phyloP scores from a whole-genome alignment of 1,140 invertebrate genomes.

The Calliopsis andreniformis region DNA sequence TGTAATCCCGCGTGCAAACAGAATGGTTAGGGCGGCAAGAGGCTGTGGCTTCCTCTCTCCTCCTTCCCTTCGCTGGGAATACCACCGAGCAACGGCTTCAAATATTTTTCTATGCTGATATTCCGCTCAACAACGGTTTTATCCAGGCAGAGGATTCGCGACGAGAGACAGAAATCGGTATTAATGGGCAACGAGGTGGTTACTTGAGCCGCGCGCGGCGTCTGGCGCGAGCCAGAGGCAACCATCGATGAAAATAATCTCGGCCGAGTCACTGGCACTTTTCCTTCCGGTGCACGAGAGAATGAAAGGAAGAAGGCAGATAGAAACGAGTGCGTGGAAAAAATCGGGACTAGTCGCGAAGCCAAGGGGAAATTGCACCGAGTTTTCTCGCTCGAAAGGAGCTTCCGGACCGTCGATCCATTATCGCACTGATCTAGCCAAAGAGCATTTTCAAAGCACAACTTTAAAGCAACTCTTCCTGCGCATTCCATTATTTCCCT shows the following conservation, averaged over 20 bases:
- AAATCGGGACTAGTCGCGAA: constrained; percentile 32
- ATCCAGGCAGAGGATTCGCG: neutral
- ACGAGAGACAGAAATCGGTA: neutral
- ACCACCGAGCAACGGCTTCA: neutral
- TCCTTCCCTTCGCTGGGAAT: too few relatives aligned
- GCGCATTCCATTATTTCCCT: constrained; percentile 11
- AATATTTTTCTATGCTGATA: neutral
- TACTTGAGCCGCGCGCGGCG: constrained; percentile 38
- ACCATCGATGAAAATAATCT: constrained; percentile 56
- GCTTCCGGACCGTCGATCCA: neutral
- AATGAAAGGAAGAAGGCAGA: neutral
- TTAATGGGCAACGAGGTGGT: constrained; percentile 1
- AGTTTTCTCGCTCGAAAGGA: constrained; percentile 7
- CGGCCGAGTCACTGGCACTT: constrained; percentile 1
- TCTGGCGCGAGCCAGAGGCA: constrained; percentile 35
- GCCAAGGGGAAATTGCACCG: constrained; percentile 6
- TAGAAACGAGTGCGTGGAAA: constrained; percentile 5
- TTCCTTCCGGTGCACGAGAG: neutral
- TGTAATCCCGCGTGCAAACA: constrained; percentile 46
- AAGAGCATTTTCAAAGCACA: constrained; percentile 16
- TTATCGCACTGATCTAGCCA: constrained; percentile 27
- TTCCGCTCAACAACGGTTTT: too few relatives aligned
- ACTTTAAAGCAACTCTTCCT: neutral
- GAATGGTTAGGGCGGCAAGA: neutral
- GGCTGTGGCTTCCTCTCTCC: neutral